Evolutionary conservation across 1,140 invertebrate genomes (phyloP).

Genomic region (Berghia stephanieae): DNA sequence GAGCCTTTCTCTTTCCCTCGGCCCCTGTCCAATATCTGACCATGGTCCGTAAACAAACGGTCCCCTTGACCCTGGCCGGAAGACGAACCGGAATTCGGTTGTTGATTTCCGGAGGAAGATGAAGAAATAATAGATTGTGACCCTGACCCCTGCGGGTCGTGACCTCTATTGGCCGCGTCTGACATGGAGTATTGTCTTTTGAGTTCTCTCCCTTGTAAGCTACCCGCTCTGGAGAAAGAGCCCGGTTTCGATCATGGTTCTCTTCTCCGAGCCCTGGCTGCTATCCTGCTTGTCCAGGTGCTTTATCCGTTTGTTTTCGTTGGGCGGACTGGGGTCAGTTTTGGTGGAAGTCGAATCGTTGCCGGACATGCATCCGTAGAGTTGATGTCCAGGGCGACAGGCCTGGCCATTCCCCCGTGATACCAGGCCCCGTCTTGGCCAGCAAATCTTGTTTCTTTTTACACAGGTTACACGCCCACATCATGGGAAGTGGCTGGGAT

Average conservation of each 20-base stretch:
- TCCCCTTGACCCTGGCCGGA: background rate
- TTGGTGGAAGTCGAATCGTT: too few relatives aligned
- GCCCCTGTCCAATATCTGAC: conserved; percentile 36
- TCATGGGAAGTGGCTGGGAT: conserved; percentile 71
- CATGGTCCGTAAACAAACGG: conserved; percentile 27
- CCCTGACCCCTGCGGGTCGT: background rate
- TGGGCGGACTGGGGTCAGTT: conserved; percentile 45
- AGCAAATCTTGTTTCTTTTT: conserved; percentile 98
- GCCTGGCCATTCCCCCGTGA: conserved; percentile 61
- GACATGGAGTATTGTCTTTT: conserved; percentile 82
- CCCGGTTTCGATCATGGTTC: conserved; percentile 52
- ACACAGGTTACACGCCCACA: conserved; percentile 98
- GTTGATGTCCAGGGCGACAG: conserved; percentile 52
- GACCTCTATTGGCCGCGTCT: conserved; percentile 70
- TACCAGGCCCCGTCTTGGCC: conserved; percentile 84
- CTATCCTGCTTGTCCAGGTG: conserved; percentile 40
- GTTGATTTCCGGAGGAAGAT: too few relatives aligned
- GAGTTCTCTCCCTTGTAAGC: conserved; percentile 69
- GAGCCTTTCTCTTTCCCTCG: conserved; percentile 43
- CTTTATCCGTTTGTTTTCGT: conserved; percentile 50
- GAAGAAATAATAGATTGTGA: too few relatives aligned
- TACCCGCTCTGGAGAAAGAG: conserved; percentile 76
- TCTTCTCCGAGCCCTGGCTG: conserved; percentile 66
- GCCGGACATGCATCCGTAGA: conserved; percentile 42
- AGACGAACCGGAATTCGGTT: too few relatives aligned